phyloP scores from a whole-genome alignment of 2,113 vertebrate species.

The Triplophysa rosa region DNA sequence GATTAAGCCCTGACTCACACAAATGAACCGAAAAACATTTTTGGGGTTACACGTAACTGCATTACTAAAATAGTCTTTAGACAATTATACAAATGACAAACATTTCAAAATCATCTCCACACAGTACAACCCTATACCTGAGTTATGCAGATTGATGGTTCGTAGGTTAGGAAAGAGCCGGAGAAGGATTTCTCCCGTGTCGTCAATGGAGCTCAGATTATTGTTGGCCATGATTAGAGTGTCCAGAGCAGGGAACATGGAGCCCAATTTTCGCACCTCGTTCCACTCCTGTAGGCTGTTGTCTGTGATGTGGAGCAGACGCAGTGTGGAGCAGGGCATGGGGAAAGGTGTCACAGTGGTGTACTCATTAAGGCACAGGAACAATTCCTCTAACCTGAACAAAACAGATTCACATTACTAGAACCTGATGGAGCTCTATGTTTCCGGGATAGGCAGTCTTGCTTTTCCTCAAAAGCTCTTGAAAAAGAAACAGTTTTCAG shows the following conservation, averaged over 20 bases:
- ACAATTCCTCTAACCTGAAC: slow-evolving; percentile 93
- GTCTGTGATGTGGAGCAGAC: slow-evolving; percentile 96
- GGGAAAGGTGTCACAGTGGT: slow-evolving; percentile 85
- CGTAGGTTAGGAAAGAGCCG: slow-evolving; percentile 90
- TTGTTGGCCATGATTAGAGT: slow-evolving; percentile 96
- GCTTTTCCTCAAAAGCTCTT: not conserved
- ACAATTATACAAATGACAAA: not conserved
- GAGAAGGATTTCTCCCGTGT: slow-evolving; percentile 82
- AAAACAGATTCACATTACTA: not conserved
- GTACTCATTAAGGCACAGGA: slow-evolving; percentile 99
- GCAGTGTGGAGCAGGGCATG: slow-evolving; percentile 85
- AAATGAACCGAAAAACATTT: slow-evolving; percentile 21
- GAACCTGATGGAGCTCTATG: not conserved
- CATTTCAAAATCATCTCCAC: not conserved
- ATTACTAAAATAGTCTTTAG: not conserved
- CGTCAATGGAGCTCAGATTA: slow-evolving; percentile 84
- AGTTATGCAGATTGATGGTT: slow-evolving; percentile 94
- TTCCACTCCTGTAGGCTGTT: slow-evolving; percentile 95
- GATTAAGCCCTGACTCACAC: slow-evolving; percentile 82
- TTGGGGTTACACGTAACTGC: not conserved
- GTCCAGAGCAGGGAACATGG: slow-evolving; percentile 92
- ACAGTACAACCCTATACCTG: slow-evolving; percentile 74
- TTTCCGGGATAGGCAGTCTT: not conserved
- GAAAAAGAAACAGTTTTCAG: too few relatives aligned
- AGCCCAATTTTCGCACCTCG: slow-evolving; percentile 90